Conservation (phyloP, 2,113 vertebrate species). For the Penelope pileata region DNA sequence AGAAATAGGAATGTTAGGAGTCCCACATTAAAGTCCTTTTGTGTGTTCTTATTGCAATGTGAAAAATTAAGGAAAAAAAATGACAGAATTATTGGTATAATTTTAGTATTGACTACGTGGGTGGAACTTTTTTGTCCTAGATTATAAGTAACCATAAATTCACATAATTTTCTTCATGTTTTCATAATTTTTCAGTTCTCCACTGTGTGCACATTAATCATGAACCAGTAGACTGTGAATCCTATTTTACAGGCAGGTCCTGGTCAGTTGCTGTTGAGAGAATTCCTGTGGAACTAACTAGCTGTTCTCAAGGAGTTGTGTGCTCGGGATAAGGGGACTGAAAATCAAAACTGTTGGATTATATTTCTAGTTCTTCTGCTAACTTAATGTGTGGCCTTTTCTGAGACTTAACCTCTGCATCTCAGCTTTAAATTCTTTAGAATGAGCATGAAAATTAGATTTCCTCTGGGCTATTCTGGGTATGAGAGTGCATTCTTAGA, state of each 20-base stretch:
- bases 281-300: not conserved
- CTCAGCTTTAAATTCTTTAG: not conserved
- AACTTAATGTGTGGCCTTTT: not conserved
- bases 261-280: not conserved
- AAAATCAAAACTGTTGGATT: not conserved
- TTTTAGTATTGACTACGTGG: not conserved
- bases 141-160: not conserved
- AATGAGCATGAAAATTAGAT: not conserved
- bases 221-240: not conserved
- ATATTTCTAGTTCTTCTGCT: not conserved
- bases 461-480: not conserved
- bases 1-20: not conserved
- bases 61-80: not conserved
- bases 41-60: not conserved
- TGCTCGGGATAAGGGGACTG: not conserved
- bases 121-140: not conserved
- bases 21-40: not conserved
- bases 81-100: not conserved
- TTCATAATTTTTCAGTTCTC: not conserved
- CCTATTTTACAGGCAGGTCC: not conserved
- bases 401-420: not conserved
- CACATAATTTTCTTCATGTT: not conserved
- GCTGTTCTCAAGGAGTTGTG: not conserved
- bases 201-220: not conserved
- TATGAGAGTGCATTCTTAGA: not conserved